These are phyloP conservation scores for Rhingia rostrata DNA, from an alignment of 2,888 invertebrate genomes.

Conservation along the genomic window DNA sequence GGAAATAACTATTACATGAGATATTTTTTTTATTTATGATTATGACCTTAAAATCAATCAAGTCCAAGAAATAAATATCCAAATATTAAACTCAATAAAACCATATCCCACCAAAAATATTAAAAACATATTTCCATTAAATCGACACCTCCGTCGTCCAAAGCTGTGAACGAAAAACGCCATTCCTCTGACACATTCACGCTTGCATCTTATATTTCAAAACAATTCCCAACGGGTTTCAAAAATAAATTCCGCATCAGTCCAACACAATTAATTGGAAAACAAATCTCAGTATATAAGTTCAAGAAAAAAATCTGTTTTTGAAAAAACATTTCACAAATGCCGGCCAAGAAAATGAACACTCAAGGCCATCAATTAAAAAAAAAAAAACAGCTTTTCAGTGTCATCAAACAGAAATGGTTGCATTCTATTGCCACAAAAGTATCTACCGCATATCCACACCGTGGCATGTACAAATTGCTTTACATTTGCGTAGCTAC, in stretches of 20 bases:
- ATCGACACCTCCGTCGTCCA: too few relatives aligned
- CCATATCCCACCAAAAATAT: too few relatives aligned
- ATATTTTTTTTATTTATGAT: too few relatives aligned
- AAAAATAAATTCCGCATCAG: constrained; percentile 4
- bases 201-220: too few relatives aligned
- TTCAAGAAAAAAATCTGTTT: constrained; percentile 18
- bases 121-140: too few relatives aligned
- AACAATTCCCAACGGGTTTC: not conserved
- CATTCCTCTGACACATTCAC: too few relatives aligned
- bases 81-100: too few relatives aligned
- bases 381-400: constrained; percentile 10
- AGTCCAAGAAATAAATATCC: too few relatives aligned
- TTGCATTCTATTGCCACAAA: not conserved
- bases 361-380: constrained; percentile 37
- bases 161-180: too few relatives aligned
- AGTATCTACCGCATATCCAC: not conserved
- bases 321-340: not conserved
- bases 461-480: constrained; percentile 35
- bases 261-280: constrained; percentile 12
- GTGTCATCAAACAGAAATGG: constrained; percentile 30
- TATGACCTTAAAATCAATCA: too few relatives aligned
- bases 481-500: constrained; percentile 52
- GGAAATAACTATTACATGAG: too few relatives aligned
- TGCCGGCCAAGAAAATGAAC: constrained; percentile 22
- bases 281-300: not conserved